phyloP scores from a whole-genome alignment of 2,113 vertebrate genomes.

The Sterrhoptilus dennistouni region DNA sequence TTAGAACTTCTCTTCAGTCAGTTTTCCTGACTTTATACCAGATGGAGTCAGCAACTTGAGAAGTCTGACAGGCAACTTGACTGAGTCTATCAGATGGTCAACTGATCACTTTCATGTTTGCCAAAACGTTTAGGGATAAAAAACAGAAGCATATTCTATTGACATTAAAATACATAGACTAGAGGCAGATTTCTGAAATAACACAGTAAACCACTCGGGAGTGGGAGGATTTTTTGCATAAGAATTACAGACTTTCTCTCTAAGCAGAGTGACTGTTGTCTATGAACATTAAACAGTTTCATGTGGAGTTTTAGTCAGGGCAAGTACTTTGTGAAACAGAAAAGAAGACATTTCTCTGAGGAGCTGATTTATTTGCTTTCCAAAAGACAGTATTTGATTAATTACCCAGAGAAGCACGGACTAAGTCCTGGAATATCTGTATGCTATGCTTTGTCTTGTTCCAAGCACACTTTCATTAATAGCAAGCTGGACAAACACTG shows the following conservation, averaged over 20 bases:
- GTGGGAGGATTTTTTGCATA: slow-evolving; percentile 4
- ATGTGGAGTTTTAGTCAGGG: not conserved
- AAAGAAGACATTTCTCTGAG: not conserved
- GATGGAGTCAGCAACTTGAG: not conserved
- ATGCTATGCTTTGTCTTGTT: not conserved
- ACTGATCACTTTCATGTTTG: not conserved
- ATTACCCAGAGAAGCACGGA: not conserved
- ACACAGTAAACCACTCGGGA: not conserved
- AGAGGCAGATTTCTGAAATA: slow-evolving; percentile 7
- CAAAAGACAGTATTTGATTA: not conserved
- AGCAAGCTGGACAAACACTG: not conserved
- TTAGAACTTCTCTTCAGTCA: slow-evolving; percentile 7
- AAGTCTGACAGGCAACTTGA: not conserved
- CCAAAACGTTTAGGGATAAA: not conserved
- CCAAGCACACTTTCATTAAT: not conserved
- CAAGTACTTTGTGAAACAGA: not conserved
- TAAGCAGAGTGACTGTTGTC: not conserved
- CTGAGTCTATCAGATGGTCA: slow-evolving; percentile 19
- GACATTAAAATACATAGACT: slow-evolving; percentile 1
- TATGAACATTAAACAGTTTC: not conserved
- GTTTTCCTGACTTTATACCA: not conserved
- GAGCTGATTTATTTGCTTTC: not conserved
- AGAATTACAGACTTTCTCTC: not conserved
- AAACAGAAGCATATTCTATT: not conserved
- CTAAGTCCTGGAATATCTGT: not conserved